phyloP scores from a whole-genome alignment of 2,888 invertebrate genomes.

The Venusia cambrica region DNA sequence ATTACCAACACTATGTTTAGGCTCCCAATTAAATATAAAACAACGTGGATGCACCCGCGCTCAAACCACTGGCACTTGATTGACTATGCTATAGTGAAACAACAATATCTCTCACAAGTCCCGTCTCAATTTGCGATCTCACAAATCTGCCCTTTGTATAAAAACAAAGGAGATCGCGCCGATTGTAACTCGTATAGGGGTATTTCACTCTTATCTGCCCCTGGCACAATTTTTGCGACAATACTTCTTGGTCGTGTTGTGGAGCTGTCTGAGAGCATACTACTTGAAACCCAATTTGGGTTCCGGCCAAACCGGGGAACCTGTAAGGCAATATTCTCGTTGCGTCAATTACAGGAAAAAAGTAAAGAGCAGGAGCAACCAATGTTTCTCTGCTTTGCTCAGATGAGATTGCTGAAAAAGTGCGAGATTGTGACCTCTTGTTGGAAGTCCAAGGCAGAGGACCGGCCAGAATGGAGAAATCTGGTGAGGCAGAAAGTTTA shows the following conservation, averaged over 20 bases:
- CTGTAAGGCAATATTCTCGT: background rate
- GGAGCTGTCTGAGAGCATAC: background rate
- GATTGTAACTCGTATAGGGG: constrained; percentile 9
- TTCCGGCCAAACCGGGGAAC: constrained; percentile 4
- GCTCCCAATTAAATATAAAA: constrained; percentile 32
- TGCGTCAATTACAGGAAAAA: constrained; percentile 2
- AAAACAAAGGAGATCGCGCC: constrained; percentile 2
- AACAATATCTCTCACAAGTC: background rate
- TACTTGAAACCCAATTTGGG: constrained; percentile 9
- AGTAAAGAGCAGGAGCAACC: background rate
- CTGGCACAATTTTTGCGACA: constrained; percentile 2
- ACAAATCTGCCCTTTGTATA: constrained; percentile 1
- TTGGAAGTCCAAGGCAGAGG: no score
- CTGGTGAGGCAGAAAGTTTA: no score
- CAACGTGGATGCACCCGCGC: constrained; percentile 32
- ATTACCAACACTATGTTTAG: constrained; percentile 33
- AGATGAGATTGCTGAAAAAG: no score
- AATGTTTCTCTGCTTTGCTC: constrained; percentile 1
- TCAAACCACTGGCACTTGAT: constrained; percentile 19
- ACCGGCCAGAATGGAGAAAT: no score
- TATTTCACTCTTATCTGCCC: constrained; percentile 3
- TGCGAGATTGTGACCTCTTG: no score
- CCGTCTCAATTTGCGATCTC: background rate
- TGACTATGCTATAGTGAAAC: background rate
- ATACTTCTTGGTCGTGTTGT: constrained; percentile 1